Base-by-base conservation (phyloP, 2,888 invertebrate genomes). In the Thymelicus sylvestris region DNA sequence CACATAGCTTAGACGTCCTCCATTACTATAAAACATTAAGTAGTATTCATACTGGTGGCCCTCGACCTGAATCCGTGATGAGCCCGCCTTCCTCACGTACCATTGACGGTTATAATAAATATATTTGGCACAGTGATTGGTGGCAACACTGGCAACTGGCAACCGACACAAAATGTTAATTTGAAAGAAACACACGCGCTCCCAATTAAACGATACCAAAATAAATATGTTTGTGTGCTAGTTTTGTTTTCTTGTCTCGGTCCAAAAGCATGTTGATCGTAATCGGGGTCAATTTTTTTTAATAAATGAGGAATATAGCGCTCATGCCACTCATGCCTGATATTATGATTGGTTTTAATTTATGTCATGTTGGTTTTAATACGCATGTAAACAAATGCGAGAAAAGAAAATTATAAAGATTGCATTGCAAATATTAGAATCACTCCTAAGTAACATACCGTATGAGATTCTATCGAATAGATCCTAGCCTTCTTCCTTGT, bases 71-170 rank as follows among this genome's bases (percentile, higher is more conserved):
- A 88, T 87, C 72, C 72, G 50, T 77, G 83, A 88, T 86, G 82
- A 84, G 83, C 74, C 74, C 74, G 74, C 76, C 81, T 79, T 86
- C 79, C 82, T 86, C 90, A 89, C 90, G 88, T 89, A 86, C 82
- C 78, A 69, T 72, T 74, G 79, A 78, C 81, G 79, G 82, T 83
- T 84, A 85, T 84, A 84, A 85, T 83, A 83, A 87, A 86, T 75
- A 78, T 76, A 88, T 88, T 87, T 86, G 86, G 83, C 86, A 85
- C 83, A 86, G 83, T 75, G 72, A 74, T 75, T 74, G 77, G 60
- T 50, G 60, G 15, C 75, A 76, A 31, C 31, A 31, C 31, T 50
- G 50, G 10, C 59, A 48, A 77, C 75, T 77, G 74, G 63, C 75
- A 76, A 12, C 44, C 44, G 44, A 44, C 74, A 69, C 62, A 74